phyloP scores from a whole-genome alignment of 1,140 invertebrate species.

The Chironomus tepperi region DNA sequence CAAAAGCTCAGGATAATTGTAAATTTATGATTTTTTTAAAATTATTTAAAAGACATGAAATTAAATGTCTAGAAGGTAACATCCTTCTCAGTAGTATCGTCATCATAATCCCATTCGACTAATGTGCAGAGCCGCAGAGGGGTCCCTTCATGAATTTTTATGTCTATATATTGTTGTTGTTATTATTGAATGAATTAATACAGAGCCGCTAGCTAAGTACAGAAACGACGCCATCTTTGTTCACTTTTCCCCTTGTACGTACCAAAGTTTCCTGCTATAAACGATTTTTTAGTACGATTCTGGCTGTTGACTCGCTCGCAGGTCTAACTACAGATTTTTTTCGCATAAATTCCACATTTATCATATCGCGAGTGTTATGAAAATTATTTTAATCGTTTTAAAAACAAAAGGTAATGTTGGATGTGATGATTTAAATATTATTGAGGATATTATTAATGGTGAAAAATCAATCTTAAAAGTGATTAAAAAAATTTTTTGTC shows the following conservation, averaged over 20 bases:
- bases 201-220: constrained; percentile 4
- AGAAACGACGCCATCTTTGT: constrained; percentile 11
- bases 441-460: background rate
- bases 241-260: constrained; percentile 4
- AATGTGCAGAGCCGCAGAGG: background rate
- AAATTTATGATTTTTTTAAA: background rate
- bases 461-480: constrained; percentile 15
- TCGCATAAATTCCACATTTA: background rate
- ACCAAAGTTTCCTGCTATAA: constrained; percentile 1
- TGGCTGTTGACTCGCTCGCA: background rate
- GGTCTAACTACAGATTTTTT: constrained; percentile 15
- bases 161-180: constrained; percentile 14
- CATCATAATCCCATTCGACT: background rate
- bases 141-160: background rate
- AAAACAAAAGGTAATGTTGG: background rate
- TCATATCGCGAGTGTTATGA: constrained; percentile 20
- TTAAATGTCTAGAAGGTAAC: background rate
- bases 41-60: background rate
- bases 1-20: background rate
- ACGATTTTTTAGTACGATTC: background rate
- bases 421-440: background rate
- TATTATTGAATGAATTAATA: background rate
- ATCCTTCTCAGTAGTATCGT: background rate
- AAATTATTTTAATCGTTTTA: background rate
- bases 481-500: constrained; percentile 19